phyloP scores from a whole-genome alignment of 2,888 invertebrate species.

The Cerastis leucographa region DNA sequence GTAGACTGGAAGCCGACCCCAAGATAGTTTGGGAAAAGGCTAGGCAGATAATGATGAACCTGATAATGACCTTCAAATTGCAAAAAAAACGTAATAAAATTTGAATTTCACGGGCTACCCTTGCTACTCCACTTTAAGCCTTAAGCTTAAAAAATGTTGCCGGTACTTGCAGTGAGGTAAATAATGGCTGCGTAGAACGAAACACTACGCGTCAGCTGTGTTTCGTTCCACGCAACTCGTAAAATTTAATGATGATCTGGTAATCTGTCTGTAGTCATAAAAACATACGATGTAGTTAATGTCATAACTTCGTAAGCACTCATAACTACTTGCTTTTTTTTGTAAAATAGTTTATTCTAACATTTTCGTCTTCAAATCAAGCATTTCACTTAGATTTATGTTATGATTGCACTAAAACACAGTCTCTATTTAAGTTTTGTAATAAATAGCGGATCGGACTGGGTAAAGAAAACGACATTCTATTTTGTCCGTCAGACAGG shows the following conservation, averaged over 20 bases:
- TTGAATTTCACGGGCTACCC: too few species aligned
- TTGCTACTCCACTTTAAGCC: background rate
- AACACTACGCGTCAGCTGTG: background rate
- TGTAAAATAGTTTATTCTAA: background rate
- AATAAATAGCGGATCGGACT: too few species aligned
- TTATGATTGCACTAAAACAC: background rate
- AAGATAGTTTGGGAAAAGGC: too few species aligned
- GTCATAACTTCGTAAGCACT: slow-evolving; percentile 9
- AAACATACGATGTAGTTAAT: slow-evolving; percentile 9
- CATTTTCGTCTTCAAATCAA: background rate
- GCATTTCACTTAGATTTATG: background rate
- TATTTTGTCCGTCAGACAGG: too few species aligned
- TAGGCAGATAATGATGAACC: too few species aligned
- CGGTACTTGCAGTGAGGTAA: slow-evolving; percentile 2
- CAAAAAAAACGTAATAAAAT: too few species aligned
- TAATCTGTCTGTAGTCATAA: slow-evolving; percentile 4
- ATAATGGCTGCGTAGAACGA: background rate
- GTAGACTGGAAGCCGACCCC: too few species aligned
- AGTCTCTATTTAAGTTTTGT: slow-evolving; percentile 1
- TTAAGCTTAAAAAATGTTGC: background rate
- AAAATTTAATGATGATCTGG: slow-evolving; percentile 2
- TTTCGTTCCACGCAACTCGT: slow-evolving; percentile 22
- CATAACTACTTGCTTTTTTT: background rate
- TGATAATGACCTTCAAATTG: too few species aligned
- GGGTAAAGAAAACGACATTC: too few species aligned